Evolutionary conservation across 1,140 invertebrate species (phyloP).

Genomic region (Cherax quadricarinatus): DNA sequence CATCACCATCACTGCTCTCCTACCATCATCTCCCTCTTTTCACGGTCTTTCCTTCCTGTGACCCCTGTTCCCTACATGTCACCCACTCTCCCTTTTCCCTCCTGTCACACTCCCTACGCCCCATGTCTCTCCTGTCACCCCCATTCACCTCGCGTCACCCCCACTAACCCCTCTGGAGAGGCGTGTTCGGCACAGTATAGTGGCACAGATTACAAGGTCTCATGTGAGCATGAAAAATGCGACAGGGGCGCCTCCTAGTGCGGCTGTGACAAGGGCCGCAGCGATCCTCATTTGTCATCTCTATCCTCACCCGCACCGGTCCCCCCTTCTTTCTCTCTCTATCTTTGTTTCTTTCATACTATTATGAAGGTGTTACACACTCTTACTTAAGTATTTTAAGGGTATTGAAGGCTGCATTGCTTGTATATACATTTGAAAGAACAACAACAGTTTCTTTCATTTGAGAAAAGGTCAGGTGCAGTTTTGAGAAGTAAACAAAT

Average conservation of each 20-base stretch:
- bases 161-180: neutral
- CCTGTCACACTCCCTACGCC: neutral
- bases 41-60: too few species aligned
- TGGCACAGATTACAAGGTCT: slow-evolving; percentile 3
- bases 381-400: too few species aligned
- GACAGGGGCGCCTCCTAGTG: slow-evolving; percentile 21
- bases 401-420: too few species aligned
- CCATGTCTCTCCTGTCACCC: neutral
- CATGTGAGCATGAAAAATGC: slow-evolving; percentile 33
- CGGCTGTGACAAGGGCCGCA: slow-evolving; percentile 20
- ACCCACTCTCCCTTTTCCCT: neutral
- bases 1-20: too few species aligned
- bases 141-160: neutral
- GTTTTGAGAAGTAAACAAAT: neutral
- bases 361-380: too few species aligned
- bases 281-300: slow-evolving; percentile 29
- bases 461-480: too few species aligned
- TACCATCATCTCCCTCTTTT: too few species aligned
- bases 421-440: too few species aligned
- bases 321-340: too few species aligned
- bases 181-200: neutral
- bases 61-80: neutral
- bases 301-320: neutral
- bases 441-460: too few species aligned
- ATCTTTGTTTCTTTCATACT: too few species aligned